Percentiles rank a stretch among this genome's conserved stretches.
phyloP scores from a whole-genome alignment of 2,888 invertebrate genomes.

The Tipula helvola region DNA sequence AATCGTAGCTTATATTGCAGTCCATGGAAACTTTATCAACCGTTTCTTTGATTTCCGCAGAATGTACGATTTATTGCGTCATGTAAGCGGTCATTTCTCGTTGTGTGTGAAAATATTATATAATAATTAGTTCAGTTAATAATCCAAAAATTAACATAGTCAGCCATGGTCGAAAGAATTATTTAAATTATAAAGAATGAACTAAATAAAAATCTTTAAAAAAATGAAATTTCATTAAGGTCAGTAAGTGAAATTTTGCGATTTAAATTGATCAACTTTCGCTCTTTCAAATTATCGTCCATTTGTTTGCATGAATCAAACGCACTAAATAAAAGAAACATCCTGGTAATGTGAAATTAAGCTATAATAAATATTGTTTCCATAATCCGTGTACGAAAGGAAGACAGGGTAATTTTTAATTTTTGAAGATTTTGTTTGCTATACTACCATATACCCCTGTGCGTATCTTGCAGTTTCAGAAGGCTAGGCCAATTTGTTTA shows the following conservation, averaged over 20 bases:
- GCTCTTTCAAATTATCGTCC: not conserved
- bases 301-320: not conserved
- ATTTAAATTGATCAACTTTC: not conserved
- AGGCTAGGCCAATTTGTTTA: no score
- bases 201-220: not conserved
- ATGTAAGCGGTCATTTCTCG: not conserved
- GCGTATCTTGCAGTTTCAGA: no score
- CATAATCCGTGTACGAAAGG: no score
- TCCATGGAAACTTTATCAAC: not conserved
- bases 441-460: no score
- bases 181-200: not conserved
- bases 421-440: no score
- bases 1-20: not conserved
- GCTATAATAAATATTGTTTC: no score
- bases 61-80: not conserved
- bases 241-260: not conserved
- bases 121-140: not conserved
- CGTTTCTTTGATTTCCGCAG: not conserved
- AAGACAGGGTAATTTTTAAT: no score
- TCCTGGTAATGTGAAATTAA: not conserved
- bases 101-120: not conserved
- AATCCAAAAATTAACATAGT: not conserved
- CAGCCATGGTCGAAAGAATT: not conserved
- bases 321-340: not conserved
- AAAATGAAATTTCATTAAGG: not conserved